phyloP scores from a whole-genome alignment of 2,888 invertebrate genomes.

The Seira ritae region DNA sequence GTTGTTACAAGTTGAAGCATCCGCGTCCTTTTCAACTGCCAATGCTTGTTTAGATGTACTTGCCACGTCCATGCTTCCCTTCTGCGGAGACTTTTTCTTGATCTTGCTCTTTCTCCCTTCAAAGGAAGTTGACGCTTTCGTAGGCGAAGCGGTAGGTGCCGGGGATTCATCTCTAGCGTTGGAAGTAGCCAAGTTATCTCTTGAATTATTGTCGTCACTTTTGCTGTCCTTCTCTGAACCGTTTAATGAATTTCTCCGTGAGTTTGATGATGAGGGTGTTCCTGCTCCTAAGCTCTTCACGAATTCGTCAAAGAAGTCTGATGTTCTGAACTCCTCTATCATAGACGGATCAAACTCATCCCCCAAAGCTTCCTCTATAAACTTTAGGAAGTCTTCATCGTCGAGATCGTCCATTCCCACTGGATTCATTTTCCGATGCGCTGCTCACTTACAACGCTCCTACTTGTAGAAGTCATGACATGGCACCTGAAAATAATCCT shows the following conservation, averaged over 20 bases:
- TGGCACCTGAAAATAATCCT: no score
- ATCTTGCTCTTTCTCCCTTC: no score
- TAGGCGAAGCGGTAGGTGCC: no score
- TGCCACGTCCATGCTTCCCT: neutral
- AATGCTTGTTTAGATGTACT: no score
- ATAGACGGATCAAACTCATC: conserved; percentile 6
- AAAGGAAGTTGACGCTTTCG: no score
- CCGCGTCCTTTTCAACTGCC: no score
- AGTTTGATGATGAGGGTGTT: neutral
- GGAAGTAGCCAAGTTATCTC: no score
- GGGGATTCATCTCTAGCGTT: no score
- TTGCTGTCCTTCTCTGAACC: neutral
- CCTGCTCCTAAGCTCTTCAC: conserved; percentile 25
- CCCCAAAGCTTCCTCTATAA: conserved; percentile 37
- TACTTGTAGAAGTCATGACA: conserved; percentile 11
- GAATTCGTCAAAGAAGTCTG: conserved; percentile 54
- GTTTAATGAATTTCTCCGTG: neutral
- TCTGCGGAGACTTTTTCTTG: no score
- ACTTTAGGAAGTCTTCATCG: conserved; percentile 53
- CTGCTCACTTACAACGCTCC: conserved; percentile 28
- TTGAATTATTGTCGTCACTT: neutral
- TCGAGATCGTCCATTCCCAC: neutral
- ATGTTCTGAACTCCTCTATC: conserved; percentile 49
- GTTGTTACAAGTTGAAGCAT: neutral
- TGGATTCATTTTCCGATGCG: neutral